Conservation (phyloP, 2,888 invertebrate genomes). For the Ernsta delagoae region DNA sequence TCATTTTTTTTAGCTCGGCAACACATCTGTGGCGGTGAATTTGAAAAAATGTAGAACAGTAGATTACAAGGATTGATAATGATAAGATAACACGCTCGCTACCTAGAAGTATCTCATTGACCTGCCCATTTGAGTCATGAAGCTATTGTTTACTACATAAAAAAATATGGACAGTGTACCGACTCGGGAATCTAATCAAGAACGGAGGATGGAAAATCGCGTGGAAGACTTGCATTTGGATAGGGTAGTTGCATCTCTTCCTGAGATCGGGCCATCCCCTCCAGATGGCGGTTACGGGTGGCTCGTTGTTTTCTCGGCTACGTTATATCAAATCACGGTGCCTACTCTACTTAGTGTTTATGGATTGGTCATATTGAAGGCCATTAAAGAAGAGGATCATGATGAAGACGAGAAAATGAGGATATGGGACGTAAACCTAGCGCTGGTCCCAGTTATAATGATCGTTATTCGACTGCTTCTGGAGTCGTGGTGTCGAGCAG, state of each 20-base stretch:
- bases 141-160: constrained; percentile 58
- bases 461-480: constrained; percentile 82
- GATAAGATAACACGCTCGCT: constrained; percentile 79
- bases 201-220: constrained; percentile 47
- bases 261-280: constrained; percentile 87
- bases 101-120: constrained; percentile 64
- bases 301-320: constrained; percentile 85
- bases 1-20: constrained; percentile 19
- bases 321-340: constrained; percentile 86
- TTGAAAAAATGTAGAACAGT: constrained; percentile 72
- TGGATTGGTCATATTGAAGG: constrained; percentile 82
- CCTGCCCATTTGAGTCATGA: constrained; percentile 65
- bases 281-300: constrained; percentile 89
- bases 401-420: constrained; percentile 65
- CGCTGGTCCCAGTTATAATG: constrained; percentile 86
- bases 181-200: constrained; percentile 45
- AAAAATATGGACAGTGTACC: constrained; percentile 61
- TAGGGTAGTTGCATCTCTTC: constrained; percentile 85
- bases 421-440: constrained; percentile 86
- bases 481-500: constrained; percentile 85
- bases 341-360: constrained; percentile 83
- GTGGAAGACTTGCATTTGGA: constrained; percentile 81
- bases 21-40: constrained; percentile 61
- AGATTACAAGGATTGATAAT: constrained; percentile 74
- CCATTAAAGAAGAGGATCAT: constrained; percentile 75